Evolutionary conservation across 2,797 vertebrate species (phyloP).

Genomic region (Sebastes steindachneri): DNA sequence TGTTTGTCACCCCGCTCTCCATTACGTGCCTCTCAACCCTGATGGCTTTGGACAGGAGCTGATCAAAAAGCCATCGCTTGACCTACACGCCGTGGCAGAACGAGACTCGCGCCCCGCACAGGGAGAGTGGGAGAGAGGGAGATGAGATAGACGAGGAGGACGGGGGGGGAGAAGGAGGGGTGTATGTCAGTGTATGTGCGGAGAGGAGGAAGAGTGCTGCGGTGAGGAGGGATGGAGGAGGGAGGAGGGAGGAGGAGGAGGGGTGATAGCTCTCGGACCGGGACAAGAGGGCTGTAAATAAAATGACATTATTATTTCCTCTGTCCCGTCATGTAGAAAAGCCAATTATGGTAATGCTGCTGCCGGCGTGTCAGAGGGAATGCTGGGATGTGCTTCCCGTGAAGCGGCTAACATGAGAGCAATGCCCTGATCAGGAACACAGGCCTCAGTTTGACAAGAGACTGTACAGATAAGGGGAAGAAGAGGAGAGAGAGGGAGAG

Average conservation of each 20-base stretch:
- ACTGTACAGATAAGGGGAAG: slow-evolving; percentile 60
- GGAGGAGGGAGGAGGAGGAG: not conserved
- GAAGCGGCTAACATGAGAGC: slow-evolving; percentile 92
- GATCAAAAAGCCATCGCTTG: slow-evolving; percentile 99
- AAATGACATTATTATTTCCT: slow-evolving; percentile 99
- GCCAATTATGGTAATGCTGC: slow-evolving; percentile 99
- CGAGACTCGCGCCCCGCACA: slow-evolving; percentile 72
- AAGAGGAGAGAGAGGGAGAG: slow-evolving; percentile 12
- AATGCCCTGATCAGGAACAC: slow-evolving; percentile 85
- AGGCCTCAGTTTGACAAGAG: slow-evolving; percentile 75
- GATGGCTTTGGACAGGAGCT: slow-evolving; percentile 99
- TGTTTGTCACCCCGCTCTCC: slow-evolving; percentile 99
- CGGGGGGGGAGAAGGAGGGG: slow-evolving; percentile 36
- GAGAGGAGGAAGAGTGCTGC: slow-evolving; percentile 50
- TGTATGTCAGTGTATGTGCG: slow-evolving; percentile 57
- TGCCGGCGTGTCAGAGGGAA: slow-evolving; percentile 96
- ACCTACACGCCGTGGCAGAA: slow-evolving; percentile 96
- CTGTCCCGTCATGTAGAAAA: slow-evolving; percentile 99
- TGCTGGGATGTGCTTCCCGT: slow-evolving; percentile 94
- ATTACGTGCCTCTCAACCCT: slow-evolving; percentile 99
- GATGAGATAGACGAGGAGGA: slow-evolving; percentile 57
- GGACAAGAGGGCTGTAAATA: slow-evolving; percentile 96
- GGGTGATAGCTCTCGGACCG: slow-evolving; percentile 91
- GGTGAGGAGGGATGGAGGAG: slow-evolving; percentile 1
- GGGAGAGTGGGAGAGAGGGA: slow-evolving; percentile 44